A percentile compares a stretch with the other conserved stretches of the same genome.
Conservation (phyloP, 1,140 invertebrate species). For the Brachystomella parvula region DNA sequence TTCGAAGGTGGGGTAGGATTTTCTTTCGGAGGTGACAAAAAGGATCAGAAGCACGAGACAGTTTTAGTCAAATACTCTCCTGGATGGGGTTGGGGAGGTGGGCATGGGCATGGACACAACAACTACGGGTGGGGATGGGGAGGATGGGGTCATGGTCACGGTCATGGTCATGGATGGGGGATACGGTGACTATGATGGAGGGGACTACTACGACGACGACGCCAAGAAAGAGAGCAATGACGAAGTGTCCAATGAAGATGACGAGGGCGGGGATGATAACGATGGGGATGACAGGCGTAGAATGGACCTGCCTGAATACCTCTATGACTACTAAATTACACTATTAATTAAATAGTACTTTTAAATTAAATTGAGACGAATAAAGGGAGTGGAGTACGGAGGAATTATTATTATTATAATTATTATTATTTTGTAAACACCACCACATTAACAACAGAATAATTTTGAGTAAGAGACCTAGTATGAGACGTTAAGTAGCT, state of each 20-base stretch:
- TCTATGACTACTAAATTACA: neutral
- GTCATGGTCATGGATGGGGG: neutral
- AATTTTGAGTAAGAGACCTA: too few relatives aligned
- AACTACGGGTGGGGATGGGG: neutral
- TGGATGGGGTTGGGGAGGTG: neutral
- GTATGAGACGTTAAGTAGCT: too few relatives aligned
- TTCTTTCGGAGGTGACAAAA: neutral
- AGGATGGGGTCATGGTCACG: neutral
- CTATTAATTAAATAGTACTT: too few relatives aligned
- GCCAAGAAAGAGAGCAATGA: conserved; percentile 2
- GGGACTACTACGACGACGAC: conserved; percentile 4
- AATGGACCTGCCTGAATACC: neutral
- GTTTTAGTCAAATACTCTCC: neutral
- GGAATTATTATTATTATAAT: too few relatives aligned
- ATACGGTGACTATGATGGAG: neutral
- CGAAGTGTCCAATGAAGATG: neutral
- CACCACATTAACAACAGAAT: too few relatives aligned
- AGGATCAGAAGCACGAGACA: neutral
- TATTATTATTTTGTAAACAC: too few relatives aligned
- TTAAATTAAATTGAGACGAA: too few relatives aligned
- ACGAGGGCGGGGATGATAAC: neutral
- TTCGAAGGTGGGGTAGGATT: conserved; percentile 3
- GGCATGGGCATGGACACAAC: neutral
- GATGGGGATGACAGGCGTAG: neutral
- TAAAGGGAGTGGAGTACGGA: too few relatives aligned